A percentile compares a stretch with the other conserved stretches of the same genome.
Conservation (phyloP, 2,113 vertebrate genomes). For the Aix galericulata region DNA sequence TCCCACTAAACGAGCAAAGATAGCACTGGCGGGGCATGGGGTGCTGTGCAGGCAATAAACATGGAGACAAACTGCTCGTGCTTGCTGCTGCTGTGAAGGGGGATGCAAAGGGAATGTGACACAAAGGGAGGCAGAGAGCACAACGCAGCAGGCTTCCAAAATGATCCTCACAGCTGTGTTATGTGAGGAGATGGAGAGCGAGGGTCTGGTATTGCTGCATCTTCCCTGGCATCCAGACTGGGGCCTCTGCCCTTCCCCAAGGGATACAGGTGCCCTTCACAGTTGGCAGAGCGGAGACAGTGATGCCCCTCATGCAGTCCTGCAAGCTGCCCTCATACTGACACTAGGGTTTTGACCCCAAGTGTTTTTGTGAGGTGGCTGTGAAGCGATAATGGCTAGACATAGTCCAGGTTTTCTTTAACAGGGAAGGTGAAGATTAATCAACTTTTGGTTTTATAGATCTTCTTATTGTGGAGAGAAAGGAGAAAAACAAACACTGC, state of each 20-base stretch:
- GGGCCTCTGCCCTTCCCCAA: neutral
- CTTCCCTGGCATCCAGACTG: neutral
- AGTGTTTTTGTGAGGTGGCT: neutral
- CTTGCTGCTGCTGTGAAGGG: neutral
- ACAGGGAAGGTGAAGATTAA: neutral
- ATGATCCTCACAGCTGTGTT: neutral
- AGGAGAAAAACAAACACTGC: neutral
- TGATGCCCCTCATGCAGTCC: neutral
- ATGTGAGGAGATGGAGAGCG: neutral
- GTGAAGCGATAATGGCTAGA: neutral
- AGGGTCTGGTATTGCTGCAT: neutral
- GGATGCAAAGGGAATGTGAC: neutral
- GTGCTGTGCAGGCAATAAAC: neutral
- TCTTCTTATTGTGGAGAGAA: neutral
- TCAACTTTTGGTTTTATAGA: neutral
- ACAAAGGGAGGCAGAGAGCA: neutral
- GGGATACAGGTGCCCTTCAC: neutral
- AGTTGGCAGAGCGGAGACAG: neutral
- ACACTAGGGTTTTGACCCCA: neutral
- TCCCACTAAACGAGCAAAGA: neutral
- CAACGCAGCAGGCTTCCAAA: accelerated
- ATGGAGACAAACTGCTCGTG: neutral
- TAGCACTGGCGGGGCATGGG: neutral
- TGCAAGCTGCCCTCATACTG: neutral
- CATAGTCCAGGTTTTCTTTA: neutral